Base-by-base conservation (phyloP, 2,888 invertebrate species). In the Apotomis turbidana region DNA sequence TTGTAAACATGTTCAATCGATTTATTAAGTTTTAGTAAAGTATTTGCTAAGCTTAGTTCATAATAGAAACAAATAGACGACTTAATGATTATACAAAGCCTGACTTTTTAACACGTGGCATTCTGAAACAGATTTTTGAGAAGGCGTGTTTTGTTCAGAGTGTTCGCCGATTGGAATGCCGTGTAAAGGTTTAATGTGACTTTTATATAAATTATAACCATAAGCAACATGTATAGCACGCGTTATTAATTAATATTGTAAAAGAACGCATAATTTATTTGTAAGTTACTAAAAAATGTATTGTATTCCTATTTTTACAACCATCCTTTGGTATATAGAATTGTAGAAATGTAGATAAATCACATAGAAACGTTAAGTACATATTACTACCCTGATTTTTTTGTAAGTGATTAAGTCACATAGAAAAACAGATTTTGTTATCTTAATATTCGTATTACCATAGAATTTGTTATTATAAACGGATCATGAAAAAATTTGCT, bases 261-360 rank as follows among this genome's bases (percentile, higher is more conserved):
- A 68, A 62, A 68, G 57, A 72, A 83, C 78, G 82, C 83, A 87
- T 89, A 85, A 89, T 89, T 90, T 87, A 88, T 88, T 89, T 85
- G 59, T 88, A 89, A 87, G 85, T 79, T 83, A 79, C 81, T 63
- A 55, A 81, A 80, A 77, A 79, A 83, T 78, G 78, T 84, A 87
- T 83, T 86, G 82, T 80, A 85, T 82, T 81, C 81, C 68, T 72
- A 72, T 68, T 68, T 72, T 68, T 72, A 72, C 72, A 72, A 59
- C 51, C 62, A 68, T 85, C 80, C 71, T 81, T 85, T 82, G 73
- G 74, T 79, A 78, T 79, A 78, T 85, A 86, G 83, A 80, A 82
- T 78, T 90, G 90, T 92, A 93, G 92, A 91, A 90, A 90, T 93
- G 92, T 92, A 93, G 91, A 92, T 91, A 90, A 60, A 87, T 85